A percentile compares a stretch with the other conserved stretches of the same genome.
These are phyloP conservation scores for Sarcophilus harrisii DNA, from an alignment of 2,797 vertebrate species.

Conservation along the genomic window DNA sequence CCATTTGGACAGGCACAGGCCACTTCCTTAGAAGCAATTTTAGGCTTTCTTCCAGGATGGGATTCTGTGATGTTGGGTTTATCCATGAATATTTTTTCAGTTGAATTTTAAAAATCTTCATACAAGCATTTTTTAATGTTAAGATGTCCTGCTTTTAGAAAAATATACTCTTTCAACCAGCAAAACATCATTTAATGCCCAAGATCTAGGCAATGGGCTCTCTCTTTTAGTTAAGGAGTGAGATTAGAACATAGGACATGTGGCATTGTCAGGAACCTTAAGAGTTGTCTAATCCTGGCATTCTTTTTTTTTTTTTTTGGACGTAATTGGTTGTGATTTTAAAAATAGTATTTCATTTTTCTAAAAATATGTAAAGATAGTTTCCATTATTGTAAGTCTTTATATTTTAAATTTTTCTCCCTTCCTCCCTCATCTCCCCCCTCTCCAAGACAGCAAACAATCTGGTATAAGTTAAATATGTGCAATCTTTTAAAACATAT, in stretches of 20 bases:
- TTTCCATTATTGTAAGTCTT: no score
- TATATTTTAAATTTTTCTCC: no score
- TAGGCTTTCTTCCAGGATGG: background rate
- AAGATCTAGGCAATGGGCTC: background rate
- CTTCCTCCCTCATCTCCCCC: no score
- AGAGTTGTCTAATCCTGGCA: background rate
- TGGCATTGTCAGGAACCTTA: background rate
- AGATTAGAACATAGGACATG: background rate
- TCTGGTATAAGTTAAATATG: no score
- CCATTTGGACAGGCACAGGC: background rate
- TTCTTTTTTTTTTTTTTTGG: background rate
- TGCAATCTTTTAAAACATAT: no score
- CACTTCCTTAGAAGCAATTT: background rate
- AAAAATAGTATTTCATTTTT: no score
- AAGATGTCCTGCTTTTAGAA: background rate
- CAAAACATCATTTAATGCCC: background rate
- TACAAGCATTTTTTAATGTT: background rate
- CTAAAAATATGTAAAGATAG: no score
- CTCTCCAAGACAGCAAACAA: no score
- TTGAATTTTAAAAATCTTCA: constrained; percentile 1
- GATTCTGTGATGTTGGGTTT: background rate
- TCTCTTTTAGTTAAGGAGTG: background rate
- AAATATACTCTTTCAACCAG: background rate
- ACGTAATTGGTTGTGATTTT: no score
- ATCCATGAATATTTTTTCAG: background rate